phyloP scores from a whole-genome alignment of 2,113 vertebrate species.

The Xiphias gladius region DNA sequence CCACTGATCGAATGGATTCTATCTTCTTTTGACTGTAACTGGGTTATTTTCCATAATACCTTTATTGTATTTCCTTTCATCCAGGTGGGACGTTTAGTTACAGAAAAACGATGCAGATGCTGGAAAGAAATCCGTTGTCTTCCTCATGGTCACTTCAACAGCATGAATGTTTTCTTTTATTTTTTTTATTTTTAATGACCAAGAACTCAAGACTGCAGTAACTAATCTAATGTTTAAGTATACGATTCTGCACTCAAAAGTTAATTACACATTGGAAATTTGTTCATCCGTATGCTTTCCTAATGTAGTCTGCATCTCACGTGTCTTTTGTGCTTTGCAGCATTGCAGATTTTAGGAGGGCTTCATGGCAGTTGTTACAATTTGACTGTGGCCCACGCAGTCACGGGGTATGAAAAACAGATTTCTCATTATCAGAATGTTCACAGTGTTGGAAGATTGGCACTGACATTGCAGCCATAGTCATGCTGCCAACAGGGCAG shows the following conservation, averaged over 20 bases:
- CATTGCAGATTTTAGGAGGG: background rate
- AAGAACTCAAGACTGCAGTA: background rate
- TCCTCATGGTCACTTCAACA: background rate
- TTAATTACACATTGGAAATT: background rate
- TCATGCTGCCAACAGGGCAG: slow-evolving; percentile 4
- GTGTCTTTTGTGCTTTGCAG: background rate
- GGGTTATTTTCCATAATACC: background rate
- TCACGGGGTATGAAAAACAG: slow-evolving; percentile 36
- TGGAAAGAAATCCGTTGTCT: background rate
- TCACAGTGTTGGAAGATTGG: slow-evolving; percentile 10
- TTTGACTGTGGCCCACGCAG: background rate
- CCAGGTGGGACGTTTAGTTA: background rate
- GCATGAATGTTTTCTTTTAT: background rate
- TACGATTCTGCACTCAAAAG: background rate
- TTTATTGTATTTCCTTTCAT: background rate
- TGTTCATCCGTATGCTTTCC: background rate
- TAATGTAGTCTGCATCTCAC: background rate
- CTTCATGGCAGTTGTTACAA: slow-evolving; percentile 4
- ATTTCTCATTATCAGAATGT: slow-evolving; percentile 34
- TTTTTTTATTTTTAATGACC: background rate
- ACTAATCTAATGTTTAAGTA: background rate
- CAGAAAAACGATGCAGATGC: background rate
- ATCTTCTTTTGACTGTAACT: background rate
- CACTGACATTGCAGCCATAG: background rate
- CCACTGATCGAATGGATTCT: background rate